A percentile compares a stretch with the other conserved stretches of the same genome.
Evolutionary conservation across 2,797 vertebrate species (phyloP).

Genomic region (Tauraco hartlaubi): DNA sequence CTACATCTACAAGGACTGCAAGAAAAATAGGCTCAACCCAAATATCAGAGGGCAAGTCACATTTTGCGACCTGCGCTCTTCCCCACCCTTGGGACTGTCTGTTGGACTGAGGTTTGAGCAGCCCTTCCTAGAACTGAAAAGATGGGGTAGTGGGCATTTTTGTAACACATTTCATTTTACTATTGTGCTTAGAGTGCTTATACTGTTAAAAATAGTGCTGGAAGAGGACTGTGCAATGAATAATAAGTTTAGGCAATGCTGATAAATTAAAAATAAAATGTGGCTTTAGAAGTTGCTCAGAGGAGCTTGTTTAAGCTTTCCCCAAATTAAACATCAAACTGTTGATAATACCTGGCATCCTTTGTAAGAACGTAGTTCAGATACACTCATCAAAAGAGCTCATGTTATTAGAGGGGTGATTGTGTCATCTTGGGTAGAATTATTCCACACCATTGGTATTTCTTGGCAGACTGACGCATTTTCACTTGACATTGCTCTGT

Average conservation of each 20-base stretch:
- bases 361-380: neutral
- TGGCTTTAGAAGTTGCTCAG: neutral
- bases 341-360: neutral
- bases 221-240: neutral
- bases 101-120: neutral
- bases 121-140: neutral
- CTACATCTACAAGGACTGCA: neutral
- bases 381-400: neutral
- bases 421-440: neutral
- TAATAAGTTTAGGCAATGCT: neutral
- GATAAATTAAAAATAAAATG: constrained; percentile 19
- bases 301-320: neutral
- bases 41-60: neutral
- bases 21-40: neutral
- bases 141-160: neutral
- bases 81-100: neutral
- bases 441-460: constrained; percentile 39
- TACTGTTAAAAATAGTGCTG: neutral
- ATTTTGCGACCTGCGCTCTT: neutral
- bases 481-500: constrained; percentile 50
- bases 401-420: neutral
- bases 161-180: neutral
- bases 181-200: neutral
- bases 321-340: neutral
- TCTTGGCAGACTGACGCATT: constrained; percentile 42